Percentiles rank a stretch among this genome's conserved stretches.
Conservation (phyloP, 1,140 invertebrate genomes). For the Pentalonia nigronervosa region DNA sequence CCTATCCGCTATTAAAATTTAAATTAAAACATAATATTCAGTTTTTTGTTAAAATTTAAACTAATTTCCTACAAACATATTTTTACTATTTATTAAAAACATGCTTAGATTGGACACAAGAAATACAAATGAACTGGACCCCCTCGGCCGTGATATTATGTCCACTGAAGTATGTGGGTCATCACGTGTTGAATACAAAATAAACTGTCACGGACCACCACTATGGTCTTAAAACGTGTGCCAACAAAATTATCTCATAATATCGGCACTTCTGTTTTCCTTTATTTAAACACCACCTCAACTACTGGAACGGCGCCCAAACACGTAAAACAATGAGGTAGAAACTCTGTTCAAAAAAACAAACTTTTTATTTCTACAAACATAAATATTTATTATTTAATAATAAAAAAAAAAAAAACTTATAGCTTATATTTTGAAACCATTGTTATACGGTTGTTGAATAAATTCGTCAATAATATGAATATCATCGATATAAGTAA, state of each 20-base stretch:
- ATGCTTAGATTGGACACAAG: not conserved
- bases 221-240: not conserved
- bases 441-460: not conserved
- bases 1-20: too few relatives aligned
- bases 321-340: not conserved
- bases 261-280: not conserved
- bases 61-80: not conserved
- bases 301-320: not conserved
- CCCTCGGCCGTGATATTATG: not conserved
- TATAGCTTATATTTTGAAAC: not conserved
- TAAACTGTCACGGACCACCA: slow-evolving; percentile 15
- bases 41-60: not conserved
- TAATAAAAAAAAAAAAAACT: not conserved
- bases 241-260: not conserved
- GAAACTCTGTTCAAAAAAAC: not conserved
- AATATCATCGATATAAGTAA: not conserved
- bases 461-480: not conserved
- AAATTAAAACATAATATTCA: too few relatives aligned
- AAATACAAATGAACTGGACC: not conserved
- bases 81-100: not conserved
- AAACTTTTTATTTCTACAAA: not conserved
- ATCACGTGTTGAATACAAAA: slow-evolving; percentile 43
- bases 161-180: slow-evolving; percentile 33
- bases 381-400: not conserved
- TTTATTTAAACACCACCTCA: not conserved